Base-by-base conservation (phyloP, 2,888 invertebrate genomes). In the Agonopterix alstromeriana region DNA sequence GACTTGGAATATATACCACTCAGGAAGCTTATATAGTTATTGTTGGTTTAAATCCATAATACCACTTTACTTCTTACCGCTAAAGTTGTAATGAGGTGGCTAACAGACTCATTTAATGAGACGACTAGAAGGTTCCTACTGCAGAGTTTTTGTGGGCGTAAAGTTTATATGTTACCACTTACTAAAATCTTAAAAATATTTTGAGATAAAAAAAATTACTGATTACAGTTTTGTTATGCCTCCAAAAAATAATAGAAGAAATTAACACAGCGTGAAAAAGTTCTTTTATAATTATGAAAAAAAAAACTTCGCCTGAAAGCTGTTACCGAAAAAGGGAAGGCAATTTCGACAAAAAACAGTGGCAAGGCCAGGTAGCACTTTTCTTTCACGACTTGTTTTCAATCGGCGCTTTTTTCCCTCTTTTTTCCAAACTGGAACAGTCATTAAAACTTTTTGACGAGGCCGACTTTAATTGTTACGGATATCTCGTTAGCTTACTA, bases 361-460 rank as follows among this genome's bases (percentile, higher is more conserved):
- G 52, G 53, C 53, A 48, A 53, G 56, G 54, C 51, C 61, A 54
- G 58, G 59, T 49, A 58, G 62, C 60, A 63, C 56, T 66, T 63
- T 55, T 55, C 61, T 61, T 65, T 57, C 56, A 60, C 55, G 65
- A 69, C 58, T 73, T 71, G 63, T 69, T 73, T 76, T 71, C 69
- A 70, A 72, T 74, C 67, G 66, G 53, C 63, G 60, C 61, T 70
- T 67, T 65, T 50, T 27, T 27, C 27, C 27, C 27, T 27, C 55
- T 53, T 51, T 54, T 62, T 55, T 54, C 52, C 54, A 70, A 78
- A 80, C 67, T 72, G 66, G 68, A 71, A 69, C 73, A 72, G 70
- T 77, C 82, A 78, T 85, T 85, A 84, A 82, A 85, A 84, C 73
- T 84, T 85, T 76, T 76, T 73, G 77, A 80, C 69, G 75, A 70